Percentiles rank a stretch among this genome's conserved stretches.
Evolutionary conservation across 2,113 vertebrate species (phyloP).

Genomic region (Platanista minor): DNA sequence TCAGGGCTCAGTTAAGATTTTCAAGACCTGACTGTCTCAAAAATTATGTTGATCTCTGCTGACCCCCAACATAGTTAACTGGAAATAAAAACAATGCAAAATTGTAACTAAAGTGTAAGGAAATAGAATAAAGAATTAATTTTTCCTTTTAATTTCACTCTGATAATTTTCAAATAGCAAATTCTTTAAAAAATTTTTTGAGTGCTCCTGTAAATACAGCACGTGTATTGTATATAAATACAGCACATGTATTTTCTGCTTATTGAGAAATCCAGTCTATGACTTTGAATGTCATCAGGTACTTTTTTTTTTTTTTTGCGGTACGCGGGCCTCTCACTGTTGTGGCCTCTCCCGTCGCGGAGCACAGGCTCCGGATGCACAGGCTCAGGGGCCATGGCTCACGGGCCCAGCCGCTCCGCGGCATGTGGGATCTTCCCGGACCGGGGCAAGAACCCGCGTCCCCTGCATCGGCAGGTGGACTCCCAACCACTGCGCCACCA

Average conservation of each 20-base stretch:
- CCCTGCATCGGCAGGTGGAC: too few species aligned
- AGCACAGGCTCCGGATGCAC: too few species aligned
- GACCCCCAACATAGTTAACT: not conserved
- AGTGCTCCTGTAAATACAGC: not conserved
- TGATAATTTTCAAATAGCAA: conserved; percentile 22
- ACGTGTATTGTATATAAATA: not conserved
- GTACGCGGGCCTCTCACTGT: too few species aligned
- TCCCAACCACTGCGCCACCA: too few species aligned
- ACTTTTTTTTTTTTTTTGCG: too few species aligned
- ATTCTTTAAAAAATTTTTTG: not conserved
- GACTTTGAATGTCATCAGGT: not conserved
- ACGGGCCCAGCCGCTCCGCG: too few species aligned
- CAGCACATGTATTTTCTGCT: not conserved
- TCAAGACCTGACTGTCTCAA: not conserved
- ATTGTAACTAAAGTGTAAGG: not conserved
- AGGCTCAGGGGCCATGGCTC: too few species aligned
- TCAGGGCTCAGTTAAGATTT: not conserved
- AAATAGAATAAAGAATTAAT: not conserved
- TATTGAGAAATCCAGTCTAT: not conserved
- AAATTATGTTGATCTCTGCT: not conserved
- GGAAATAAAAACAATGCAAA: conserved; percentile 28
- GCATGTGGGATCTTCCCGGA: too few species aligned
- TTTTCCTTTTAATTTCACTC: not conserved
- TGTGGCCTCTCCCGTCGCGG: too few species aligned
- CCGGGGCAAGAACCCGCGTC: too few species aligned